Conservation (phyloP, 2,797 vertebrate species). For the Microctenopoma lineatum region DNA sequence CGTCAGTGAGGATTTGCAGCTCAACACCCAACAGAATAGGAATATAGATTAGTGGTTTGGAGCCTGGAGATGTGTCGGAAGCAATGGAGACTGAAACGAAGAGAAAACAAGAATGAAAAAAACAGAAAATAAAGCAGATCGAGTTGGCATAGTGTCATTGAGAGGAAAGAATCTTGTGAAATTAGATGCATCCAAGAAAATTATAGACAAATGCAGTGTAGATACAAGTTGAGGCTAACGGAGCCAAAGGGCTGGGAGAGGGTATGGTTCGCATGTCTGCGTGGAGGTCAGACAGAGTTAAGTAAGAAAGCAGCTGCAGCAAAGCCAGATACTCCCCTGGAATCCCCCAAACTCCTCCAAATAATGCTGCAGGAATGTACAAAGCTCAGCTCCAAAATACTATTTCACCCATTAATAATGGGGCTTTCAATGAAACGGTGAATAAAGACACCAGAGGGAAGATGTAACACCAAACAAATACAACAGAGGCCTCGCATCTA, state of each 20-base stretch:
- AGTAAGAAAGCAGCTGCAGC: constrained; percentile 69
- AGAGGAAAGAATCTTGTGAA: neutral
- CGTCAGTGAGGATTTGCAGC: constrained; percentile 44
- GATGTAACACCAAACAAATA: neutral
- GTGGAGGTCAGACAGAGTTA: constrained; percentile 44
- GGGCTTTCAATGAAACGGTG: constrained; percentile 19
- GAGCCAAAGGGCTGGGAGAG: constrained; percentile 28
- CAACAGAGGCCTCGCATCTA: neutral
- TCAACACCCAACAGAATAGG: constrained; percentile 38
- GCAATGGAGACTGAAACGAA: constrained; percentile 35
- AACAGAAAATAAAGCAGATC: constrained; percentile 16
- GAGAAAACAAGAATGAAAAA: neutral
- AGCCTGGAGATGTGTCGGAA: constrained; percentile 33
- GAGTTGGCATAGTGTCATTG: neutral
- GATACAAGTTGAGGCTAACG: constrained; percentile 11
- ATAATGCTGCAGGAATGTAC: neutral
- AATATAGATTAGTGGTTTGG: constrained; percentile 53
- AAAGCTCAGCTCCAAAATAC: constrained; percentile 19
- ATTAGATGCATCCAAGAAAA: constrained; percentile 6
- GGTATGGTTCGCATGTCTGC: constrained; percentile 34
- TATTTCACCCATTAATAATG: constrained; percentile 18
- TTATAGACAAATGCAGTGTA: neutral
- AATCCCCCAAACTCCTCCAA: constrained; percentile 55
- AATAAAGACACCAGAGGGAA: neutral
- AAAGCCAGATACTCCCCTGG: constrained; percentile 51